phyloP scores from a whole-genome alignment of 2,888 invertebrate species.

The Rhogogaster chlorosoma region DNA sequence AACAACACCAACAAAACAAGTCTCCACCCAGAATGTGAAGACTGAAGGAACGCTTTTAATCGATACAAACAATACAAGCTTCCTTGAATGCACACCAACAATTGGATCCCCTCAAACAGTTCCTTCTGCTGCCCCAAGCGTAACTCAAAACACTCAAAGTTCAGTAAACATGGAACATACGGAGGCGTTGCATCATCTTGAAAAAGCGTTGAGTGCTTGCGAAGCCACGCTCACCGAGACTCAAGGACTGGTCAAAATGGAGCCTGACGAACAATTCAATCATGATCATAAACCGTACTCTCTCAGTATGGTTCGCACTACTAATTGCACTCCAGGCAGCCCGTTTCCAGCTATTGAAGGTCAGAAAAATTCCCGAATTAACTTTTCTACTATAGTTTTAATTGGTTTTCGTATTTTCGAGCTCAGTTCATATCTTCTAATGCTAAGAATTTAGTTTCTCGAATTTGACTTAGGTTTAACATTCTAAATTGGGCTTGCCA shows the following conservation, averaged over 20 bases:
- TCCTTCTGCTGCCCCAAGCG: conserved; percentile 59
- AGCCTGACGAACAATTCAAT: conserved; percentile 74
- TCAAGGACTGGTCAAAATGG: conserved; percentile 75
- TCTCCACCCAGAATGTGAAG: conserved; percentile 61
- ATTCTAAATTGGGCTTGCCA: neutral
- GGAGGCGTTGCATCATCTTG: conserved; percentile 75
- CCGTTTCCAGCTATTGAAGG: conserved; percentile 76
- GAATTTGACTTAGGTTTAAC: neutral
- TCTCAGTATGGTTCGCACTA: conserved; percentile 73
- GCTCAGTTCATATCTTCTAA: neutral
- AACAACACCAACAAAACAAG: conserved; percentile 65
- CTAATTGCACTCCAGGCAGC: conserved; percentile 72
- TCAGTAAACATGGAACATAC: conserved; percentile 75
- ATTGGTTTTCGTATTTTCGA: neutral
- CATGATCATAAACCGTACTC: conserved; percentile 74
- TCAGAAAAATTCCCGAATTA: conserved; percentile 58
- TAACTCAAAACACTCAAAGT: conserved; percentile 66
- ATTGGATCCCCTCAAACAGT: conserved; percentile 22
- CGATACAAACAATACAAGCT: conserved; percentile 61
- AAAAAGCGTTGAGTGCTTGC: conserved; percentile 74
- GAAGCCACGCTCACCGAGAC: conserved; percentile 76
- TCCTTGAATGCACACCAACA: conserved; percentile 56
- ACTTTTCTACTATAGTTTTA: neutral
- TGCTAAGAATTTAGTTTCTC: neutral
- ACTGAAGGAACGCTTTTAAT: conserved; percentile 64